A percentile compares a stretch with the other conserved stretches of the same genome.
These are phyloP conservation scores for Drosophila mimica DNA, from an alignment of 2,888 invertebrate genomes.

Conservation along the genomic window DNA sequence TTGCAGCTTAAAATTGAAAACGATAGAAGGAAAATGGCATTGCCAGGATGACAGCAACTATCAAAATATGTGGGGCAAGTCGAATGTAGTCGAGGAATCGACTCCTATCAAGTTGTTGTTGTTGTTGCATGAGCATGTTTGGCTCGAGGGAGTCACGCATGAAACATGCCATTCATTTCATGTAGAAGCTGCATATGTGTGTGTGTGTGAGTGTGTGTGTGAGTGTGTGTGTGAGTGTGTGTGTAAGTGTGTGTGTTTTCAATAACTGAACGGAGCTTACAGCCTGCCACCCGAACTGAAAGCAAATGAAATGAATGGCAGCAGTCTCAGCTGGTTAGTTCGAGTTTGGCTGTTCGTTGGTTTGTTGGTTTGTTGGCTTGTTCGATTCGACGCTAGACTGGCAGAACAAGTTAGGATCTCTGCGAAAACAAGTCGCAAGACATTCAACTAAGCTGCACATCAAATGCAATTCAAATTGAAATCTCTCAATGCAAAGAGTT, in stretches of 20 bases:
- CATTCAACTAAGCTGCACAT: conserved; percentile 66
- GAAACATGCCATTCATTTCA: conserved; percentile 1
- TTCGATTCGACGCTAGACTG: conserved; percentile 2
- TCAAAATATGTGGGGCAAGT: conserved; percentile 1
- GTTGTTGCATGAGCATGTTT: neutral
- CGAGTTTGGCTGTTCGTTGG: conserved; percentile 1
- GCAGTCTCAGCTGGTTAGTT: conserved; percentile 17
- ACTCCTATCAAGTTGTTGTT: neutral
- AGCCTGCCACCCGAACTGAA: conserved; percentile 7
- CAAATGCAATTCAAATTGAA: conserved; percentile 73
- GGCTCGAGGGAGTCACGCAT: conserved; percentile 2
- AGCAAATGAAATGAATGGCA: conserved; percentile 14
- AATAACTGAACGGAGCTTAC: conserved; percentile 2
- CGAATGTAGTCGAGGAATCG: neutral
- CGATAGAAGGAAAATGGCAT: neutral
- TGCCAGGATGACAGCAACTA: neutral
- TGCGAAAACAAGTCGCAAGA: conserved; percentile 27
- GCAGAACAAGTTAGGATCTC: conserved; percentile 23
- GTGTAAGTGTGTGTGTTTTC: neutral
- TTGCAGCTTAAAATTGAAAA: neutral
- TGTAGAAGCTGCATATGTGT: neutral
- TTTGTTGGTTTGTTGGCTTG: neutral
- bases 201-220: neutral
- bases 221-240: neutral
- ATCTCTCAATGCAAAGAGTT: conserved; percentile 59